phyloP scores from a whole-genome alignment of 2,797 vertebrate species.

The Chiloscyllium punctatum region DNA sequence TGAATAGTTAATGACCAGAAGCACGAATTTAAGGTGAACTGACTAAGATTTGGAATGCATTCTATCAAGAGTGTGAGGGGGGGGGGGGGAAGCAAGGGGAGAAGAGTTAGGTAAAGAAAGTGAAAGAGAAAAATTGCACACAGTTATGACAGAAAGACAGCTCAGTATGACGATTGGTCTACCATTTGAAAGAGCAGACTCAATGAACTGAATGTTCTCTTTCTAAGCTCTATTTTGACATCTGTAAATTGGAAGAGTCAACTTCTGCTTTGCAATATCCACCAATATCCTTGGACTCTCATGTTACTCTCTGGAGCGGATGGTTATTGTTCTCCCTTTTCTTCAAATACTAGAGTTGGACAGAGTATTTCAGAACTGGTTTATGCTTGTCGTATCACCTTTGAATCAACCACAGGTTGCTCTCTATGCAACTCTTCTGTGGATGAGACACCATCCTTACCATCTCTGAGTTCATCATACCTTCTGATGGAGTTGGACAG shows the following conservation, averaged over 20 bases:
- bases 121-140: not conserved
- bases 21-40: not conserved
- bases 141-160: not conserved
- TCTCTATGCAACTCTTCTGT: too few species aligned
- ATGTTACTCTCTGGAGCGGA: not conserved
- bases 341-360: too few species aligned
- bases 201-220: not conserved
- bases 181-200: not conserved
- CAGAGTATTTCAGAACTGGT: too few species aligned
- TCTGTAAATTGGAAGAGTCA: not conserved
- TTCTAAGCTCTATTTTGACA: not conserved
- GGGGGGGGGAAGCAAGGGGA: not conserved
- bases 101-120: not conserved
- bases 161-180: too few species aligned
- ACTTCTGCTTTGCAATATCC: not conserved
- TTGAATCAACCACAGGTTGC: too few species aligned
- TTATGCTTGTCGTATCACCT: too few species aligned
- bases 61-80: not conserved
- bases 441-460: too few species aligned
- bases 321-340: not conserved
- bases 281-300: not conserved
- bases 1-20: not conserved
- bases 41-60: not conserved
- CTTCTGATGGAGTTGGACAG: too few species aligned
- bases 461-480: too few species aligned